Percentiles rank a stretch among this genome's conserved stretches.
Conservation (phyloP, 2,797 vertebrate species). For the Benthosema pterotum region DNA sequence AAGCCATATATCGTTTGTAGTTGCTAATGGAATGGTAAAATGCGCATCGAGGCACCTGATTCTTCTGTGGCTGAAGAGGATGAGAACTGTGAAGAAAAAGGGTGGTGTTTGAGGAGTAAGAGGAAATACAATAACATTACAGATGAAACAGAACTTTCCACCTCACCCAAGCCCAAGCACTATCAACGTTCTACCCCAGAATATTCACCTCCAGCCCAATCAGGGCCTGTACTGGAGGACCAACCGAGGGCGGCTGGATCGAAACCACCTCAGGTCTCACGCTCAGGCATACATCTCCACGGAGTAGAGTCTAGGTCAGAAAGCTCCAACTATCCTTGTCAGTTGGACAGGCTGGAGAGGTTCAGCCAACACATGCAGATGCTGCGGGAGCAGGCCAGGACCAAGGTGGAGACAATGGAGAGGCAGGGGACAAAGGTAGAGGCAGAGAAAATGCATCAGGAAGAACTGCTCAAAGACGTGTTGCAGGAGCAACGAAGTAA, state of each 20-base stretch:
- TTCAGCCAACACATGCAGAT: constrained; percentile 83
- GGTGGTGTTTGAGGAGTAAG: constrained; percentile 87
- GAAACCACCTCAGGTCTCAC: constrained; percentile 27
- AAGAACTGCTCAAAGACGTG: constrained; percentile 86
- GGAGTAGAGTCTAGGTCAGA: constrained; percentile 16
- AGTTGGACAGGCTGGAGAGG: constrained; percentile 77
- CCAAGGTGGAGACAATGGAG: constrained; percentile 83
- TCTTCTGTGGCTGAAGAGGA: constrained; percentile 54
- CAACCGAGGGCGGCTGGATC: constrained; percentile 24
- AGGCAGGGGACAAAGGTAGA: constrained; percentile 80
- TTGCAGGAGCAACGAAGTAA: constrained; percentile 89
- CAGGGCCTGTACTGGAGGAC: constrained; percentile 51
- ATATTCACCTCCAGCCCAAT: constrained; percentile 55
- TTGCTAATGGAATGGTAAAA: constrained; percentile 48
- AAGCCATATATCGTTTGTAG: too few species aligned
- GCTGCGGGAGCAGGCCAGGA: constrained; percentile 82
- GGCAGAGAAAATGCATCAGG: constrained; percentile 79
- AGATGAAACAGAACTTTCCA: constrained; percentile 83
- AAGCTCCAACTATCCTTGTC: constrained; percentile 31
- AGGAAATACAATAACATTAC: constrained; percentile 77
- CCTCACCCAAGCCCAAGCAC: constrained; percentile 83
- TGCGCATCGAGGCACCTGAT: constrained; percentile 55
- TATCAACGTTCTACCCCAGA: constrained; percentile 73
- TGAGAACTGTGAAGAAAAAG: constrained; percentile 44
- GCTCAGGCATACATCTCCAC: constrained; percentile 26